Evolutionary conservation across 2,113 vertebrate species (phyloP).

Genomic region (Clarias macrocephalus): DNA sequence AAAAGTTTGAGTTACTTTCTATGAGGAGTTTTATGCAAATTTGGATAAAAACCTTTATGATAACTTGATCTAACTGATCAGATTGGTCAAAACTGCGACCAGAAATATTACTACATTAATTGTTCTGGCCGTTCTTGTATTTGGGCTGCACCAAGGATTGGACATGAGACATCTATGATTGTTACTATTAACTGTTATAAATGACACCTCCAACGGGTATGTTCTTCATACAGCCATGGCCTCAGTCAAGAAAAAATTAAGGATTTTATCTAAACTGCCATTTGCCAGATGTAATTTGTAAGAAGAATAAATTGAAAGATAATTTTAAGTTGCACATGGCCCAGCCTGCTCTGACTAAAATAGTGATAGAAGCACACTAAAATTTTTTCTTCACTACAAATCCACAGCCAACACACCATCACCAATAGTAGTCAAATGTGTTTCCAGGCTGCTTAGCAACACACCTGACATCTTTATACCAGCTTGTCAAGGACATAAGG

Average conservation of each 20-base stretch:
- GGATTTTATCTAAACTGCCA: neutral
- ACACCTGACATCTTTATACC: conserved; percentile 56
- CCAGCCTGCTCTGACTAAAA: neutral
- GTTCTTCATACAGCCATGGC: neutral
- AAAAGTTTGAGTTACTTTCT: neutral
- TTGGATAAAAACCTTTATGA: neutral
- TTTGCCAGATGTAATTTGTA: neutral
- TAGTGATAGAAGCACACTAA: neutral
- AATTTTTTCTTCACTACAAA: neutral
- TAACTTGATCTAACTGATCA: neutral
- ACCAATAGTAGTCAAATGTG: neutral
- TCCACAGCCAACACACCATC: neutral
- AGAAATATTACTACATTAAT: neutral
- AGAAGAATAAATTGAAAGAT: neutral
- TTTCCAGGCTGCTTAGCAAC: conserved; percentile 66
- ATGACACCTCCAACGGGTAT: neutral
- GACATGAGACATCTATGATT: neutral
- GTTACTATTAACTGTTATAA: neutral
- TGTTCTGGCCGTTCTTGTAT: neutral
- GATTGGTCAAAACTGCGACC: neutral
- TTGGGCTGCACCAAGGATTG: neutral
- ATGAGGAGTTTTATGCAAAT: neutral
- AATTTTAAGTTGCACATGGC: neutral
- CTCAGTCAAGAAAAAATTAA: neutral
- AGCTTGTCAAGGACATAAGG: conserved; percentile 28